Evolutionary conservation across 2,113 vertebrate species (phyloP).

Genomic region (Donacobius atricapilla): DNA sequence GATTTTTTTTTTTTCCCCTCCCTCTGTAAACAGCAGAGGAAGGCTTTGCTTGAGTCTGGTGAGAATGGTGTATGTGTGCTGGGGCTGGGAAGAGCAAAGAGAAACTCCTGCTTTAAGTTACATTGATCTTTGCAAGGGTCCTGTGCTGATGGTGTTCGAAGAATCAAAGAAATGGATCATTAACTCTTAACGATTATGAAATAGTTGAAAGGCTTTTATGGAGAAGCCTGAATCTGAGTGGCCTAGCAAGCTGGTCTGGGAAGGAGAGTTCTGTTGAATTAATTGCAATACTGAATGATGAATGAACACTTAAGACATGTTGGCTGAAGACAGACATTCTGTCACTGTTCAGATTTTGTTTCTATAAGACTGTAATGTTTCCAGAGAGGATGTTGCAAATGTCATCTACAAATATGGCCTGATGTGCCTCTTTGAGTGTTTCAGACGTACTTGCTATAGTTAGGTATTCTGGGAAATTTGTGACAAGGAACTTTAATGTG

Average conservation of each 20-base stretch:
- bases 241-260: background rate
- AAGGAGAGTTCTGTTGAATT: background rate
- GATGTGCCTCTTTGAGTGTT: background rate
- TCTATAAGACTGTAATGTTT: background rate
- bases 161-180: background rate
- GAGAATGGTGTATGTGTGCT: background rate
- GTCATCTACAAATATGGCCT: background rate
- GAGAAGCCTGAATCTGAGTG: background rate
- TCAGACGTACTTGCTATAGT: background rate
- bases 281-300: background rate
- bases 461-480: background rate
- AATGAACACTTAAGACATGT: background rate
- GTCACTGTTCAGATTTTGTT: background rate
- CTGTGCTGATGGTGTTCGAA: background rate
- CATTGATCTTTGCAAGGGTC: background rate
- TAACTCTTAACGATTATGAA: background rate
- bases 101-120: background rate
- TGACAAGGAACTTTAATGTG: background rate
- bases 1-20: background rate
- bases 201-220: background rate
- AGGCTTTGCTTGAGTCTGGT: background rate
- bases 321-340: background rate
- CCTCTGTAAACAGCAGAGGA: background rate
- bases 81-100: background rate
- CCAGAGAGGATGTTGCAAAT: background rate